Conservation (phyloP, 2,797 vertebrate genomes). For the Sciaenops ocellatus region DNA sequence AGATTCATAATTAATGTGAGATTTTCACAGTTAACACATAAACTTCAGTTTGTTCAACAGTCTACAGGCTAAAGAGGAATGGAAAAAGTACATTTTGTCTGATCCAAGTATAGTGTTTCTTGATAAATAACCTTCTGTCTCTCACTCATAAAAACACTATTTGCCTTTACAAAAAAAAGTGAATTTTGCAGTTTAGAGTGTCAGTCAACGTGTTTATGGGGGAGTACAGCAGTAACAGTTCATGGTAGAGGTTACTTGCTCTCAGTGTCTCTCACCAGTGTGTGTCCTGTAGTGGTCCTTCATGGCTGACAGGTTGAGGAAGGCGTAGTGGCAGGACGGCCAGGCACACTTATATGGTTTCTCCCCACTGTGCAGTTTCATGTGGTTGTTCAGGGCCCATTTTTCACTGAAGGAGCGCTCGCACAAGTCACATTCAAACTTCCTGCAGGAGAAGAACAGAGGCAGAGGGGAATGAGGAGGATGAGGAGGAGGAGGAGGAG, state of each 20-base stretch:
- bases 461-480: slow-evolving; percentile 45
- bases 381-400: slow-evolving; percentile 99
- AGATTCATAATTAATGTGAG: slow-evolving; percentile 81
- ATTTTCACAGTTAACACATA: slow-evolving; percentile 79
- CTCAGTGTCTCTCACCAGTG: slow-evolving; percentile 89
- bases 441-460: slow-evolving; percentile 84
- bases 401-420: slow-evolving; percentile 97
- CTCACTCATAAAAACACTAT: slow-evolving; percentile 42
- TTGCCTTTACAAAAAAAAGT: slow-evolving; percentile 30
- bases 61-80: slow-evolving; percentile 59
- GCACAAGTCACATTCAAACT: slow-evolving; percentile 95
- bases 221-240: slow-evolving; percentile 19
- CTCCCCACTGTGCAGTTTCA: slow-evolving; percentile 98
- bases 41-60: slow-evolving; percentile 67
- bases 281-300: slow-evolving; percentile 99
- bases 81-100: slow-evolving; percentile 63
- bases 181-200: slow-evolving; percentile 45
- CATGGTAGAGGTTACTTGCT: not conserved
- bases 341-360: slow-evolving; percentile 97
- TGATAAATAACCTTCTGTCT: slow-evolving; percentile 70
- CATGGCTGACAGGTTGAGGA: slow-evolving; percentile 97
- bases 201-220: slow-evolving; percentile 46
- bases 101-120: slow-evolving; percentile 64
- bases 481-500: slow-evolving; percentile 42
- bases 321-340: slow-evolving; percentile 97